Evolutionary conservation across 2,113 vertebrate genomes (phyloP).

Genomic region (Oncorhynchus gorbuscha): DNA sequence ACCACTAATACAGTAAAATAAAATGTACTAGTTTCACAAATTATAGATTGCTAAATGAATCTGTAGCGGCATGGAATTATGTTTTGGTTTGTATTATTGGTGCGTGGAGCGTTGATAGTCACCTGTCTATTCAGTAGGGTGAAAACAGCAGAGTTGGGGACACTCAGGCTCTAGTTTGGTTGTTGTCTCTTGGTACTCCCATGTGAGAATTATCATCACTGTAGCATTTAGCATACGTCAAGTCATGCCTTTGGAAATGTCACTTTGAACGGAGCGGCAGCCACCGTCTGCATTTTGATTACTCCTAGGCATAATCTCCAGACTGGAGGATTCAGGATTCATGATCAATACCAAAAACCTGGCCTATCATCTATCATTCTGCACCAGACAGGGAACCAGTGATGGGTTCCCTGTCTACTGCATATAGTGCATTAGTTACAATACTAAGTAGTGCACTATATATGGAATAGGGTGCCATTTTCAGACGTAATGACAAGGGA

Average conservation of each 20-base stretch:
- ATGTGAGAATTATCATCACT: conserved; percentile 4
- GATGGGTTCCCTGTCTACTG: not conserved
- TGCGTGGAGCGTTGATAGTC: too few relatives aligned
- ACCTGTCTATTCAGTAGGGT: not conserved
- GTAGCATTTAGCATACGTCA: conserved; percentile 20
- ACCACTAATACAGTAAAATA: too few relatives aligned
- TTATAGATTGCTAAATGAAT: not conserved
- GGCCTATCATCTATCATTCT: conserved; percentile 5
- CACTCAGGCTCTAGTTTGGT: not conserved
- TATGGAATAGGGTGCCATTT: too few relatives aligned
- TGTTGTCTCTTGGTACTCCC: not conserved
- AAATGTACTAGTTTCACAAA: too few relatives aligned
- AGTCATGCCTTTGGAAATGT: conserved; percentile 27
- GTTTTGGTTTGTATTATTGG: too few relatives aligned
- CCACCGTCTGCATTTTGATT: conserved; percentile 18
- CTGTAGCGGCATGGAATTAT: too few relatives aligned
- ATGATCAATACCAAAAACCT: conserved; percentile 18
- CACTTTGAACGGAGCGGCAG: not conserved
- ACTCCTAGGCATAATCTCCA: conserved; percentile 9
- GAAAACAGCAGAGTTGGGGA: not conserved
- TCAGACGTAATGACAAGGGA: too few relatives aligned
- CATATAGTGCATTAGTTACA: too few relatives aligned
- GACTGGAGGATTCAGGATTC: conserved; percentile 1
- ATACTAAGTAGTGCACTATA: too few relatives aligned
- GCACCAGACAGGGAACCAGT: not conserved